Conservation (phyloP, 2,797 vertebrate species). For the Lutjanus campechanus region DNA sequence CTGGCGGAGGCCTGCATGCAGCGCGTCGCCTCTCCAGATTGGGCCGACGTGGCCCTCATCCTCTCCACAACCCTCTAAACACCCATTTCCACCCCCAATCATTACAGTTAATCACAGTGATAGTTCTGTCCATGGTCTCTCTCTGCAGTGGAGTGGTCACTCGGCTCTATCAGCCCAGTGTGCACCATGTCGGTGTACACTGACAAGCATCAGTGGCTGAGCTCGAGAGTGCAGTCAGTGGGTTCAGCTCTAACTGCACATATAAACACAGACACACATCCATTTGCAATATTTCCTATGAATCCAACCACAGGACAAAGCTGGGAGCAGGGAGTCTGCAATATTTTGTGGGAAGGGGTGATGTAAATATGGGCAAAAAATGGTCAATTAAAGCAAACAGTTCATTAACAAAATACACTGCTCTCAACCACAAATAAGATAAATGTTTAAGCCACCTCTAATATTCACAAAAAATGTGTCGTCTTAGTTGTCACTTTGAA, state of each 20-base stretch:
- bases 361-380: too few species aligned
- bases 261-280: constrained; percentile 45
- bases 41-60: constrained; percentile 73
- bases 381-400: too few species aligned
- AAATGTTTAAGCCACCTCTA: too few species aligned
- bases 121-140: constrained; percentile 72
- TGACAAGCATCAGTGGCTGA: constrained; percentile 50
- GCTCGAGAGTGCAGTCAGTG: constrained; percentile 50
- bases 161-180: constrained; percentile 64
- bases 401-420: too few species aligned
- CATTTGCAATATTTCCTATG: constrained; percentile 55
- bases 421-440: too few species aligned
- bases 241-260: constrained; percentile 45
- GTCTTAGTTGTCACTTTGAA: too few species aligned
- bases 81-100: constrained; percentile 79
- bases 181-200: constrained; percentile 19
- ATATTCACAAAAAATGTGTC: too few species aligned
- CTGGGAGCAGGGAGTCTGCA: neutral
- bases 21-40: constrained; percentile 70
- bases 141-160: constrained; percentile 77
- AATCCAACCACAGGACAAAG: constrained; percentile 41
- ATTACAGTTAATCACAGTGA: constrained; percentile 84
- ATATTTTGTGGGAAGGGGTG: too few species aligned
- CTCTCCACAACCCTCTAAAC: constrained; percentile 78
- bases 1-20: constrained; percentile 59